Base-by-base conservation (phyloP, 2,113 vertebrate species). In the Phainopepla nitens region DNA sequence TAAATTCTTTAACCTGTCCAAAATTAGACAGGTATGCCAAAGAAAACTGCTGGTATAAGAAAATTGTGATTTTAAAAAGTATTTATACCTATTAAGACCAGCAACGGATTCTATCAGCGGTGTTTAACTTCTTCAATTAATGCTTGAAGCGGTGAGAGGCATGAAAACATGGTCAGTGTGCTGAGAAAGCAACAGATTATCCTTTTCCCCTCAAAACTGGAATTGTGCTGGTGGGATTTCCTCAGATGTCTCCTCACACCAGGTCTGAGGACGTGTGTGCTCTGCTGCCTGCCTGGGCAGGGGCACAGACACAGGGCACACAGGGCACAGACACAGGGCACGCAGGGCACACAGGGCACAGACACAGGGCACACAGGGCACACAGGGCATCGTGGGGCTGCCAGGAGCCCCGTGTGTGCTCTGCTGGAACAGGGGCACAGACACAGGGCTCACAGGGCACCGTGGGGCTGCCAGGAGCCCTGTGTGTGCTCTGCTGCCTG, bases 81-180 rank as follows among this genome's bases (percentile, higher is more conserved):
- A 57, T 33, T 49, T 50, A 27, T 1, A 56, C 27, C 31, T 2
- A 90, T 1, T n/a, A 41, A 50, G 50, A 35, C 13, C 45, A 69
- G 82, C 54, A 64, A 66, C 4, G 27, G 53, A 39, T 19, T 4
- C 7, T 29, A 70, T 2, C 41, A 54, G 83, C 62, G 45, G 28
- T 0, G 22, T 16, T 33, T 19, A 25, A 69, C 21, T 10, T 50
- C 69, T 56, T 65, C 18, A 15, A 53, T 33, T 6, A 23, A 25
- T 4, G 36, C 44, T 4, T 5, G 16, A 36, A 11, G 22, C 0
- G 1, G 35, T 8, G 14, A 28, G 39, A 65, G 61, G 49, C 13
- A 57, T 0, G 15, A 1, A 50, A 62, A 45, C 0, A 2, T 1
- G 14, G 14, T 13, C 54, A n/a, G 68, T 0, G 1, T 3, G 58